Base-by-base conservation (phyloP, 2,113 vertebrate species). In the Catagonus wagneri region DNA sequence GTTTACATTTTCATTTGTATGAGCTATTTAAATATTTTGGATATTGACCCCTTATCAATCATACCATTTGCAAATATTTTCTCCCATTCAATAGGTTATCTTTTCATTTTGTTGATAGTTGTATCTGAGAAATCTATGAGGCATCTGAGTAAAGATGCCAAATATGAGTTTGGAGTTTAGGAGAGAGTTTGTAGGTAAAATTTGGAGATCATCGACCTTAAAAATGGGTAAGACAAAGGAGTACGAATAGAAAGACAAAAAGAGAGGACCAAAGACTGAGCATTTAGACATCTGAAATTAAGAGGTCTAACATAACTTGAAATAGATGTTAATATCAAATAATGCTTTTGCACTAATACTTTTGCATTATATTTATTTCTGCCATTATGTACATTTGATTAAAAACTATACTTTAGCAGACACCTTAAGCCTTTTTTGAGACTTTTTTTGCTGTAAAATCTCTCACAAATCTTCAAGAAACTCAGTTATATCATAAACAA, bases 381-480 rank as follows among this genome's bases (percentile, higher is more conserved):
- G 0, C 71, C 34, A 68, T 84, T 23, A 93, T 72, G 3, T 81
- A 71, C 11, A 58, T 86, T 92, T 96, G 89, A 50, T 36, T 68
- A 58, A 22, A 71, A 84, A 36, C 2, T 79, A 1, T 60, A 89
- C 2, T 93, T 93, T 81, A 93, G 14, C 52, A 61, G 19, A 76
- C 83, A 36, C 4, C 29, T 12, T 36, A 81, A 76, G 27, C 2
- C 0, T 72, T 71, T 63, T 66, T 94, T 52, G 44, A 96, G 80
- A 94, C 32, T 44, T 36, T 36, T 66, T 66, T 94, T 96, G 68
- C 87, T 83, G 96, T 97, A 94, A 89, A 92, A 89, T 81, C 58
- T 85, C 75, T 96, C 10, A 84, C 15, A 78, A 76, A 52, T 4
- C 54, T 96, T 95, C 79, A 97, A 96, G 94, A 96, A 91, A 90